Conservation (phyloP, 2,113 vertebrate species). For the Donacobius atricapilla region DNA sequence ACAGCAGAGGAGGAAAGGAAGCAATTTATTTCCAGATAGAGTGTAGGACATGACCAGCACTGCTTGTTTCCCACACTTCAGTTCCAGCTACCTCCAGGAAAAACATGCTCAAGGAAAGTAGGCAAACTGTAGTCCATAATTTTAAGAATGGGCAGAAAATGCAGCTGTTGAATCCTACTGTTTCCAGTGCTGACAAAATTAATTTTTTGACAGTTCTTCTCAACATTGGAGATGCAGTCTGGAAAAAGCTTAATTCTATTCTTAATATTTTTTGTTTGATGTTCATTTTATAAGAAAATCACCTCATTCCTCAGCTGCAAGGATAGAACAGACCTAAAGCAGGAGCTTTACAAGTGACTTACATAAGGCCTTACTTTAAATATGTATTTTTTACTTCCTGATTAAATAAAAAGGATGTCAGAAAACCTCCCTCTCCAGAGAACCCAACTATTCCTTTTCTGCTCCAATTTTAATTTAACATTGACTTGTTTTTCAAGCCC, state of each 20-base stretch:
- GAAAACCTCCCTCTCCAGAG: neutral
- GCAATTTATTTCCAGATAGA: neutral
- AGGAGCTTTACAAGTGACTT: neutral
- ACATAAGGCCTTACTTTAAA: neutral
- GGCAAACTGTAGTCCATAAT: fast-evolving
- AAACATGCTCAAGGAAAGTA: neutral
- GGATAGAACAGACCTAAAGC: neutral
- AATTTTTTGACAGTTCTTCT: neutral
- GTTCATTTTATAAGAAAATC: neutral
- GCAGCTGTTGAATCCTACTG: neutral
- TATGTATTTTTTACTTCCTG: neutral
- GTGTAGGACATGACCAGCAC: neutral
- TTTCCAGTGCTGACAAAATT: neutral
- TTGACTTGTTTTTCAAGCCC: neutral
- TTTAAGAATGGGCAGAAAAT: fast-evolving
- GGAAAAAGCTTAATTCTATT: neutral
- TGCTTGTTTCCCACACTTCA: neutral
- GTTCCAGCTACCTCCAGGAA: neutral
- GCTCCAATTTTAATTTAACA: neutral
- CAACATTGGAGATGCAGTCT: neutral
- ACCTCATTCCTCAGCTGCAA: neutral
- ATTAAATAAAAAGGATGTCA: neutral
- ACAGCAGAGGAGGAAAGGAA: neutral
- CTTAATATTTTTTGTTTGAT: neutral
- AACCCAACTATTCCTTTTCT: neutral